These are phyloP conservation scores for Heterocephalus glaber DNA, from an alignment of 2,113 vertebrate species.

Conservation along the genomic window DNA sequence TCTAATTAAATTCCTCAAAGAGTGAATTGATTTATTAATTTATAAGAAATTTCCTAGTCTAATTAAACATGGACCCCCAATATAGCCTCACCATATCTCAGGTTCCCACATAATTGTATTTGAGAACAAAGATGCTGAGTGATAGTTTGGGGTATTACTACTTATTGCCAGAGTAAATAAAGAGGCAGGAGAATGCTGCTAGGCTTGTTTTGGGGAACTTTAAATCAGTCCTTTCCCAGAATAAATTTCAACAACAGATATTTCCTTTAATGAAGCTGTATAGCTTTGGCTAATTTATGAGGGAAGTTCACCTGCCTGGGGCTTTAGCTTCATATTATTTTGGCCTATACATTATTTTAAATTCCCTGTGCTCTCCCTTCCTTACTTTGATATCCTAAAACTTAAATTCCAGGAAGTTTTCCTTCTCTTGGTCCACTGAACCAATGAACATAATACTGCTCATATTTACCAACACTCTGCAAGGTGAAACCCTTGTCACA, in stretches of 20 bases:
- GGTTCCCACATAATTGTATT: slow-evolving; percentile 12
- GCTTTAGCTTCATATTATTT: background rate
- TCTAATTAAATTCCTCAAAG: slow-evolving; percentile 57
- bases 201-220: slow-evolving; percentile 1
- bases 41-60: slow-evolving; percentile 54
- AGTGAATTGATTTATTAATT: slow-evolving; percentile 48
- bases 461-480: background rate
- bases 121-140: background rate
- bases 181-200: background rate
- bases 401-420: background rate
- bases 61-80: slow-evolving; percentile 58
- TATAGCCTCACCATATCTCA: background rate
- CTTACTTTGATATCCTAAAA: background rate
- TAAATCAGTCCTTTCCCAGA: slow-evolving; percentile 51
- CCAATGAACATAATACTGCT: background rate
- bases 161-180: slow-evolving; percentile 41
- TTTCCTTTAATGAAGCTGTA: slow-evolving; percentile 51
- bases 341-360: background rate
- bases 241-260: slow-evolving; percentile 36
- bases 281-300: slow-evolving; percentile 15
- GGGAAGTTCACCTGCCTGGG: background rate
- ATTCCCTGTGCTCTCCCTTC: background rate
- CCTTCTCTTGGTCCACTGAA: background rate
- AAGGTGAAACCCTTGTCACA: background rate
- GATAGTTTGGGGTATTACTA: background rate